These are phyloP conservation scores for Cheilosia impressa DNA, from an alignment of 2,888 invertebrate species.

Conservation along the genomic window DNA sequence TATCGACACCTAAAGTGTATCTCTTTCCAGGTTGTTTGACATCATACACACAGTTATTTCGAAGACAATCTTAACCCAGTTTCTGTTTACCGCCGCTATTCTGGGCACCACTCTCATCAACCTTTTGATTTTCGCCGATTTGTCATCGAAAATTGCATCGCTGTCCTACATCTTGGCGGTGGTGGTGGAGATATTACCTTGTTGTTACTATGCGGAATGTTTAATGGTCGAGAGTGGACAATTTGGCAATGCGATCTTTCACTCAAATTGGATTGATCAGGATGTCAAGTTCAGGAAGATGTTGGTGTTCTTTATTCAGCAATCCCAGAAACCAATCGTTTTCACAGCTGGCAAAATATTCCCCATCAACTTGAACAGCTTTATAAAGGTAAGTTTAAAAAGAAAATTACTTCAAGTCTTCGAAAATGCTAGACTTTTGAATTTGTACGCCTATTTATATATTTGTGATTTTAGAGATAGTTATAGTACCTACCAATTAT, in stretches of 20 bases:
- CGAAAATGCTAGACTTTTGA: too few relatives aligned
- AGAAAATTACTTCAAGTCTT: too few relatives aligned
- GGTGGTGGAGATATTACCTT: conserved; percentile 73
- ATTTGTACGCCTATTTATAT: too few relatives aligned
- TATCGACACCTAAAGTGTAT: neutral
- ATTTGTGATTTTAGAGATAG: too few relatives aligned
- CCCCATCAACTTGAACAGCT: conserved; percentile 76
- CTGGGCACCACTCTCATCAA: conserved; percentile 76
- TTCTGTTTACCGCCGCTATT: conserved; percentile 75
- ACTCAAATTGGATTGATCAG: conserved; percentile 76
- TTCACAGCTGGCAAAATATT: conserved; percentile 76
- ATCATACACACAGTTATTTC: conserved; percentile 75
- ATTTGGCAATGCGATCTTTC: conserved; percentile 75
- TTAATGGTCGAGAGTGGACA: conserved; percentile 74
- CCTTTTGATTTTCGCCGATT: conserved; percentile 76
- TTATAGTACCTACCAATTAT: too few relatives aligned
- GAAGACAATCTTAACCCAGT: conserved; percentile 76
- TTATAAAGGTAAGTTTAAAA: conserved; percentile 73
- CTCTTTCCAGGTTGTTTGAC: conserved; percentile 41
- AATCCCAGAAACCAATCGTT: conserved; percentile 73
- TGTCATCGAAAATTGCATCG: conserved; percentile 70
- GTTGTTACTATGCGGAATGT: conserved; percentile 76
- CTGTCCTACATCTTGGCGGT: conserved; percentile 74
- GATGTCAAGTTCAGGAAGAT: conserved; percentile 65
- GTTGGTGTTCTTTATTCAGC: conserved; percentile 76